Evolutionary conservation across 2,888 invertebrate genomes (phyloP).

Genomic region (Synergus laeviventris): DNA sequence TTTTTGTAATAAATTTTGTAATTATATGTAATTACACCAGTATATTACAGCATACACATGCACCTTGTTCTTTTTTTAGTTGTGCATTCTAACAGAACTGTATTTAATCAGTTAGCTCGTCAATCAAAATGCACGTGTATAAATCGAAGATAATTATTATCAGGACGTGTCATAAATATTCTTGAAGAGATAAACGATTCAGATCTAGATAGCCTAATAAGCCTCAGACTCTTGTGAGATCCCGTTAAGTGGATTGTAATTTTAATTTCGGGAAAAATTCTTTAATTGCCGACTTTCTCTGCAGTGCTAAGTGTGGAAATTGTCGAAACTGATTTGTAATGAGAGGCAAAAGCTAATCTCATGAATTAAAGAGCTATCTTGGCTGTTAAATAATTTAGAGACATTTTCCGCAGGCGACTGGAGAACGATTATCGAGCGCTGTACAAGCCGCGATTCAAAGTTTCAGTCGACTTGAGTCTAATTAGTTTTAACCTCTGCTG

Average conservation of each 20-base stretch:
- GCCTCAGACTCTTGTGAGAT: neutral
- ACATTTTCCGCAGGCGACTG: neutral
- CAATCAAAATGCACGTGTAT: neutral
- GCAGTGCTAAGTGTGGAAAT: neutral
- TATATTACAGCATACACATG: neutral
- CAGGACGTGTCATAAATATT: neutral
- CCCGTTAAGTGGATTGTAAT: neutral
- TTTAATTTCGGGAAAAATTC: neutral
- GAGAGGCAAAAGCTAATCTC: neutral
- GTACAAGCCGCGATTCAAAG: conserved; percentile 7
- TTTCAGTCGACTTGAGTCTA: conserved; percentile 8
- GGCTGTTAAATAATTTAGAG: conserved; percentile 19
- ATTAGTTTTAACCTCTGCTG: conserved; percentile 13
- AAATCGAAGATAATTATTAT: conserved; percentile 7
- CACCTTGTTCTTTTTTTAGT: neutral
- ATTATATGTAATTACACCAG: conserved; percentile 6
- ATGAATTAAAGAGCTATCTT: conserved; percentile 11
- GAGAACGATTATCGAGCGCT: neutral
- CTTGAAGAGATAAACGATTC: conserved; percentile 12
- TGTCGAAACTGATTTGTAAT: neutral
- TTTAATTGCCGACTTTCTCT: neutral
- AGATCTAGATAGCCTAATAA: neutral
- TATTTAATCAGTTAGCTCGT: conserved; percentile 8
- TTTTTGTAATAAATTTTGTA: neutral
- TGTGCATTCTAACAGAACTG: neutral